Evolutionary conservation across 1,140 invertebrate species (phyloP).

Genomic region (Prorops nasuta): DNA sequence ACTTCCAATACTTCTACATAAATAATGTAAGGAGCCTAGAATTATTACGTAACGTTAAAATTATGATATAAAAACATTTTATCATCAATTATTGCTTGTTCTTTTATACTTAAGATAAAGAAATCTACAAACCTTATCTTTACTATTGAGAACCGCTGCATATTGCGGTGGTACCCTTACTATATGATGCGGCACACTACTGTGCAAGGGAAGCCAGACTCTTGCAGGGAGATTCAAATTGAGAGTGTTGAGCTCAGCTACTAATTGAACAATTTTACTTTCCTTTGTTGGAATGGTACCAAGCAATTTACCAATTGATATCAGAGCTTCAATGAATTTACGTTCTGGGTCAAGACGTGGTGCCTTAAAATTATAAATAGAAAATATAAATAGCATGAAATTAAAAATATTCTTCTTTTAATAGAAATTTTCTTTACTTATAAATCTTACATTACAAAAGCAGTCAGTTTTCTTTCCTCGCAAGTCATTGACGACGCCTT

Average conservation of each 20-base stretch:
- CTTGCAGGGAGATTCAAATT: slow-evolving; percentile 96
- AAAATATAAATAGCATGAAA: no score
- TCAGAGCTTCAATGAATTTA: slow-evolving; percentile 84
- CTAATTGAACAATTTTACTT: slow-evolving; percentile 83
- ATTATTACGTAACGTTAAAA: no score
- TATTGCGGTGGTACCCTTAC: slow-evolving; percentile 91
- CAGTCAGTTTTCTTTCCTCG: slow-evolving; percentile 72
- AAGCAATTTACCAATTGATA: slow-evolving; percentile 87
- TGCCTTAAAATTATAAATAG: slow-evolving; percentile 68
- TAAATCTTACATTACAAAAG: slow-evolving; percentile 69
- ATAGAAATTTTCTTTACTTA: not conserved
- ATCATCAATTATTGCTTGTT: no score
- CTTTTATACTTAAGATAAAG: not conserved
- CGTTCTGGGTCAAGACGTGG: slow-evolving; percentile 80
- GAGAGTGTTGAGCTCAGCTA: slow-evolving; percentile 88
- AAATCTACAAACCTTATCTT: slow-evolving; percentile 79
- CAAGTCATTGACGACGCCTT: slow-evolving; percentile 74
- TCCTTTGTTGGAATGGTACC: slow-evolving; percentile 92
- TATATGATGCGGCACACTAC: slow-evolving; percentile 74
- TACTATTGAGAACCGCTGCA: slow-evolving; percentile 96
- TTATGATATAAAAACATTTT: no score
- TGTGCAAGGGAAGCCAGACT: slow-evolving; percentile 92
- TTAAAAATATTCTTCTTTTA: no score
- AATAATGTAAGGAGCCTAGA: slow-evolving; percentile 92
- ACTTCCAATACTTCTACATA: slow-evolving; percentile 96